These are phyloP conservation scores for Struthio camelus DNA, from an alignment of 2,113 vertebrate species.

Conservation along the genomic window DNA sequence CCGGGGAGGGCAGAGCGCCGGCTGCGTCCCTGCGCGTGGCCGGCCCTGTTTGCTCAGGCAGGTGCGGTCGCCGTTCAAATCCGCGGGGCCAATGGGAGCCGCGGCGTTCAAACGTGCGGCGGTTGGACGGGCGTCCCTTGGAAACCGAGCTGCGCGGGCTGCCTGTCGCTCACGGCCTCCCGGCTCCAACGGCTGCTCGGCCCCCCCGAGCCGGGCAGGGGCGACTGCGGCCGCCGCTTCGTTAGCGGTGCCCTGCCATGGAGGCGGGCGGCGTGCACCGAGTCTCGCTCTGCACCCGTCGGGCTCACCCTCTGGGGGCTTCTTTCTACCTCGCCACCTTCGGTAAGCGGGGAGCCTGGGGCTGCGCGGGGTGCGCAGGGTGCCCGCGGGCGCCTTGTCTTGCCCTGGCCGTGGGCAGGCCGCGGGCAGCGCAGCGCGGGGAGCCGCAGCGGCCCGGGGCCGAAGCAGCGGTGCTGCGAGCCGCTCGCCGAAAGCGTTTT, in stretches of 20 bases:
- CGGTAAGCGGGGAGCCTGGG: slow-evolving; percentile 77
- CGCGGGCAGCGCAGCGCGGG: rapidly evolving
- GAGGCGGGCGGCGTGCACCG: slow-evolving; percentile 35
- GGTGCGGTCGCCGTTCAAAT: slow-evolving; percentile 58
- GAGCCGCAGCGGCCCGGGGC: neutral
- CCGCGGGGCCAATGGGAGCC: slow-evolving; percentile 72
- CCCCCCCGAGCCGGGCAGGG: neutral
- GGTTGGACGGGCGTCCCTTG: slow-evolving; percentile 2
- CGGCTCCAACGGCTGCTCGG: neutral
- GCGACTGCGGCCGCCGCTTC: neutral
- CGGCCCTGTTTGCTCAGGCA: neutral
- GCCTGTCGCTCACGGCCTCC: neutral
- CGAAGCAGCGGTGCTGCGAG: rapidly evolving
- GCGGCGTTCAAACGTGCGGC: slow-evolving; percentile 66
- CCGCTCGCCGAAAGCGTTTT: neutral
- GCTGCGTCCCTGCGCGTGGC: rapidly evolving
- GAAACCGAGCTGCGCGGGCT: neutral
- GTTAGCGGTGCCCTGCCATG: slow-evolving; percentile 55
- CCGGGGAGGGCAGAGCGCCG: neutral
- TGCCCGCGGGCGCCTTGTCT: no score
- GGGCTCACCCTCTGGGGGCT: slow-evolving; percentile 30
- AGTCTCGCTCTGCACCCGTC: slow-evolving; percentile 56
- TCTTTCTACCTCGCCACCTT: slow-evolving; percentile 75
- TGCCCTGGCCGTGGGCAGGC: neutral
- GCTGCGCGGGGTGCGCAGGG: neutral